Conservation (phyloP, 37 sponge, comb jelly and placozoan species). For the Halisarca cf. caerulea region DNA sequence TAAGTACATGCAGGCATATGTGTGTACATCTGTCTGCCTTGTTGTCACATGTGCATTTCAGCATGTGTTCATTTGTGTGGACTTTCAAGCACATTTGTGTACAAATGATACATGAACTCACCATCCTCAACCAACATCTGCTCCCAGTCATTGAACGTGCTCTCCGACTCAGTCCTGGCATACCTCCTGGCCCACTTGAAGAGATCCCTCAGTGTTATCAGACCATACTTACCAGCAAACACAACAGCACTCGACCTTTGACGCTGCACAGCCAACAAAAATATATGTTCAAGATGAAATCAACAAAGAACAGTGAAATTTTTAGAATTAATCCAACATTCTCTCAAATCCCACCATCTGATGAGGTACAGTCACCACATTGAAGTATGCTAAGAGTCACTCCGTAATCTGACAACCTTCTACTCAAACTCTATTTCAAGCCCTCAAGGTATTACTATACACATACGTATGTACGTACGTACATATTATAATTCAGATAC, state of each 20-base stretch:
- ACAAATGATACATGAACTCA: constrained; percentile 31
- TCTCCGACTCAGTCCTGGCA: constrained; percentile 31
- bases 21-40: too few species aligned
- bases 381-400: too few species aligned
- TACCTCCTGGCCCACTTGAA: constrained; percentile 98
- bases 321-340: background rate
- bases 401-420: too few species aligned
- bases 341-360: background rate
- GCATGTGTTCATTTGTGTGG: too few species aligned
- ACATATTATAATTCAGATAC: too few species aligned
- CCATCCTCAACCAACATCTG: constrained; percentile 97
- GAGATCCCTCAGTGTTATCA: constrained; percentile 93
- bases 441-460: too few species aligned
- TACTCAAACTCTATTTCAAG: too few species aligned
- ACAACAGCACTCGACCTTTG: constrained; percentile 76
- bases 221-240: constrained; percentile 97
- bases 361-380: too few species aligned
- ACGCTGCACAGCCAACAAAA: constrained; percentile 36
- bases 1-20: too few species aligned
- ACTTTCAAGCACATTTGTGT: too few species aligned
- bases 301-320: background rate
- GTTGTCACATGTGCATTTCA: too few species aligned
- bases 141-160: constrained; percentile 93
- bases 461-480: background rate
- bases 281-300: background rate